Base-by-base conservation (phyloP, 2,113 vertebrate species). In the Lepisosteus osseus region DNA sequence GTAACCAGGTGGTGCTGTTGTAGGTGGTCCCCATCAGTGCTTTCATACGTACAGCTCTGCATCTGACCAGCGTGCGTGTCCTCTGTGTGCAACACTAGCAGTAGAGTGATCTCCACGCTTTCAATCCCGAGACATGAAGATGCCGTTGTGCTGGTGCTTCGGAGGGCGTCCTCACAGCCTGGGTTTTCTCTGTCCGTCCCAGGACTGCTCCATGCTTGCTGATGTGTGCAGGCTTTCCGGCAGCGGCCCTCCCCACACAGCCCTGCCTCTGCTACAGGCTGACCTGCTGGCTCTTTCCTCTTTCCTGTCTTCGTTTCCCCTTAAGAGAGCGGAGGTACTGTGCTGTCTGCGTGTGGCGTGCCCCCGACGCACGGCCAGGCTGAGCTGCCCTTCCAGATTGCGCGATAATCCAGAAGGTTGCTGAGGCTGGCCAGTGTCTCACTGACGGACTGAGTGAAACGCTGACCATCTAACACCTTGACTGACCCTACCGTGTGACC, bases 301-400 rank as follows among this genome's bases (percentile, higher is more conserved):
- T 69, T 63, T 83, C 65, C 67, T 86, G 77, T 84, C 81, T 68
- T 86, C 87, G 82, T 69, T 87, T 71, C 87, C 70, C 75, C 81
- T 80, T 74, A 90, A 81, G 81, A 91, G 86, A 15, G 8, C 73
- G n/a, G 80, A 88, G 87, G 87, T 90, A 90, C 71, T 68, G 47
- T 70, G 17, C 63, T 57, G 4, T 11, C 62, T 7, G 62, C 6
- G 3, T 6, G 7, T 2, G 6, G 14, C 2, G 14, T 61, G 17
- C 14, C 59, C 6, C 59, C 1, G 59, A 61, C 59, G 3, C 13
- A 2, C 59, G 14, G 17, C 6, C 7, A 61, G 13, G 14, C 11
- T n/a, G 13, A 5, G 6, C 59, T 61, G 59, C 13, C 59, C 5
- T 6, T n/a, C 59, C 13, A 6, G 3, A n/a, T n/a, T n/a, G 29